Percentiles rank a stretch among this genome's conserved stretches.
These are phyloP conservation scores for Scalopus aquaticus DNA, from an alignment of 2,113 vertebrate species.

Conservation along the genomic window DNA sequence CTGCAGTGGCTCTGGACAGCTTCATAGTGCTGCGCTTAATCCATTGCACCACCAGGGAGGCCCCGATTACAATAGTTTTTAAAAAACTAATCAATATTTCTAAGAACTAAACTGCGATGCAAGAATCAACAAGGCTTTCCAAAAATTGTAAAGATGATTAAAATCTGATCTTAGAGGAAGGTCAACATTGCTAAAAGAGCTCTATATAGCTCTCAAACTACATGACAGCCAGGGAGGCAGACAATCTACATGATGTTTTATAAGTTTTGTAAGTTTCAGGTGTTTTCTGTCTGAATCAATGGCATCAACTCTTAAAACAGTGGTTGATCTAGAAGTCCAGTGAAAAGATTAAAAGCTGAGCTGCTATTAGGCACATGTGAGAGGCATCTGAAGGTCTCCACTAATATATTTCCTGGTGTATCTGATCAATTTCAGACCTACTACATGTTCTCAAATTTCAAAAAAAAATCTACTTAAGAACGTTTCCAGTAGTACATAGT, in stretches of 20 bases:
- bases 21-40: no score
- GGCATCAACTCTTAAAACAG: background rate
- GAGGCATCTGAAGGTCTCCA: background rate
- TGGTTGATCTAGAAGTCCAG: background rate
- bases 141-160: background rate
- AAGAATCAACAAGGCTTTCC: background rate
- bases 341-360: background rate
- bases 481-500: background rate
- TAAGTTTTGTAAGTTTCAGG: background rate
- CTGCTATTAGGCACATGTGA: background rate
- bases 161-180: background rate
- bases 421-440: background rate
- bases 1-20: no score
- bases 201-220: background rate
- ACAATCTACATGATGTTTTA: background rate
- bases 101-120: background rate
- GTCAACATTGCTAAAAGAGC: background rate
- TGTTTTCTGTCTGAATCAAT: background rate
- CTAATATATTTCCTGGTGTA: background rate
- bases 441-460: background rate
- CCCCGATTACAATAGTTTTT: no score
- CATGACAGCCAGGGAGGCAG: background rate
- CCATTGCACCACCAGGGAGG: no score
- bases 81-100: background rate
- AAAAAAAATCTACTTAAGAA: background rate